Conservation (phyloP, 2,113 vertebrate genomes). For the Heterocephalus glaber region DNA sequence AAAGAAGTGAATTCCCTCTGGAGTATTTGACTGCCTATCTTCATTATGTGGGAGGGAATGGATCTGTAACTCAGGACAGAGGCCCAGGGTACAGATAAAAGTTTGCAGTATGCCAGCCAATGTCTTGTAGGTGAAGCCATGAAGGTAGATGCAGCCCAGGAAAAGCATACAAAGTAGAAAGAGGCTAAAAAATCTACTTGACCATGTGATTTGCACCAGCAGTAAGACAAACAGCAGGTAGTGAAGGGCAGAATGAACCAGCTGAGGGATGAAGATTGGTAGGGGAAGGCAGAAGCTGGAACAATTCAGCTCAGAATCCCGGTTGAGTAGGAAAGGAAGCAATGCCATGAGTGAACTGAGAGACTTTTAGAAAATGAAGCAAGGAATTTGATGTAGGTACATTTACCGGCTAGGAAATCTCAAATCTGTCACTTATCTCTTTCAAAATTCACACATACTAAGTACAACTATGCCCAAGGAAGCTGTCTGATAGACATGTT, state of each 20-base stretch:
- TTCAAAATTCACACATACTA: neutral
- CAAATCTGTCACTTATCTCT: neutral
- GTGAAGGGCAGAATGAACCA: accelerated
- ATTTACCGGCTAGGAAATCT: neutral
- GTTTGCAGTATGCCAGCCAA: neutral
- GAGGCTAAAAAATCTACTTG: neutral
- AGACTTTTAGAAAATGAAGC: neutral
- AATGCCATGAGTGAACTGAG: neutral
- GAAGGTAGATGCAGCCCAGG: neutral
- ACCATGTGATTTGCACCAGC: neutral
- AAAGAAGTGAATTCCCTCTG: neutral
- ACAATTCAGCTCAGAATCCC: neutral
- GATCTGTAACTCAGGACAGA: slow-evolving; percentile 16
- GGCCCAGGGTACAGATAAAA: neutral
- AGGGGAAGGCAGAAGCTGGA: neutral
- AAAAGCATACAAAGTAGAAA: neutral
- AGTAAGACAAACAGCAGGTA: neutral
- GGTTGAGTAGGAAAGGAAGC: neutral
- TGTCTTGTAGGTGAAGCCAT: neutral
- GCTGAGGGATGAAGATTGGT: neutral
- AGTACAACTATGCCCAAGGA: neutral
- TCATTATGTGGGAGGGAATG: neutral
- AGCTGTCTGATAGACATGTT: neutral
- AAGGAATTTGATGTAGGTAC: neutral
- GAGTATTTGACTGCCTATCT: neutral